These are phyloP conservation scores for Pollenia amentaria DNA, from an alignment of 2,888 invertebrate species.

Conservation along the genomic window DNA sequence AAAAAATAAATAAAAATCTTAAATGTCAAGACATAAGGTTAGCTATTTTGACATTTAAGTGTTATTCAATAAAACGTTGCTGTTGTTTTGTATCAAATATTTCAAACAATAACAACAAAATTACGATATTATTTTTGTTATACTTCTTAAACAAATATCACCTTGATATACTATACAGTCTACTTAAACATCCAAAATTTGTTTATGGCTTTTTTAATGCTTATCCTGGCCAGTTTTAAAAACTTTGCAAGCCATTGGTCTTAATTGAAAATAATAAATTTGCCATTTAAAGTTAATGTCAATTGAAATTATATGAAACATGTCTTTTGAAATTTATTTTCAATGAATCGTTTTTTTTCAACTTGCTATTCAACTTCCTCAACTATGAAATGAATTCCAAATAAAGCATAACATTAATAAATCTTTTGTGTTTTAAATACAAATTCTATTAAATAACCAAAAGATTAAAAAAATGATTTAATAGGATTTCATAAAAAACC, in stretches of 20 bases:
- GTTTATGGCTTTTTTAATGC: background rate
- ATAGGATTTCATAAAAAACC: conserved; percentile 47
- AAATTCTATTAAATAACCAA: conserved; percentile 49
- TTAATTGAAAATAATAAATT: background rate
- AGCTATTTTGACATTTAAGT: conserved; percentile 57
- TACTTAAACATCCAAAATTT: background rate
- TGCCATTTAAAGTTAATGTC: conserved; percentile 57
- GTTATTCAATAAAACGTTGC: background rate
- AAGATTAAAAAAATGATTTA: conserved; percentile 29
- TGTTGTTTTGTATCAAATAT: background rate
- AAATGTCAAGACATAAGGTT: conserved; percentile 64
- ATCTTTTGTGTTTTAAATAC: conserved; percentile 4
- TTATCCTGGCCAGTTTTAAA: conserved; percentile 46
- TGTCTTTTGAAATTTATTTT: background rate
- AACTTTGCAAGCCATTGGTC: background rate
- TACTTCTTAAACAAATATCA: conserved; percentile 22
- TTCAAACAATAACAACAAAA: background rate
- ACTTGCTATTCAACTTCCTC: conserved; percentile 46
- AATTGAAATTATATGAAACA: conserved; percentile 28
- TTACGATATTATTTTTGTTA: background rate
- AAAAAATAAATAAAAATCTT: conserved; percentile 19
- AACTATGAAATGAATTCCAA: conserved; percentile 56
- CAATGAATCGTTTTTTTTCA: conserved; percentile 9
- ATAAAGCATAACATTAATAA: conserved; percentile 56
- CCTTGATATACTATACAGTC: conserved; percentile 52